Base-by-base conservation (phyloP, 2,113 vertebrate genomes). In the Phylloscopus trochiloides region DNA sequence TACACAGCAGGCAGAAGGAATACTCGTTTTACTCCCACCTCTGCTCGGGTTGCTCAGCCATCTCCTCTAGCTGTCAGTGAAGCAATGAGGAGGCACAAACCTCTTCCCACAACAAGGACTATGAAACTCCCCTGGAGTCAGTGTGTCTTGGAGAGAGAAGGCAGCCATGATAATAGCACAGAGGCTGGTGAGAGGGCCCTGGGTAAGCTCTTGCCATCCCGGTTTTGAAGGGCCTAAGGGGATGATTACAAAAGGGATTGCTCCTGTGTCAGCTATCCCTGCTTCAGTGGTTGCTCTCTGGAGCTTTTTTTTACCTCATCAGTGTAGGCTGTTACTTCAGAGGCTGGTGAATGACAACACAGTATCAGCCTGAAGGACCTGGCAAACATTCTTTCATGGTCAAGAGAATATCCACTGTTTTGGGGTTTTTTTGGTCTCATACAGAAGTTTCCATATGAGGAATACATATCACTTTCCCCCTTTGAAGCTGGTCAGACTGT, bases 81-180 rank as follows among this genome's bases (percentile, higher is more conserved):
- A 73, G 96, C 91, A 92, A 74, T 36, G 88, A 87, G 89, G 67
- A 91, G 79, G 68, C 47, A 90, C 31, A 88, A 86, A 24, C 40
- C 43, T 88, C 72, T 81, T 67, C 72, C 96, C 96, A 96, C 95
- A 96, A 95, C 86, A 95, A 94, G 95, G 88, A 71, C 51, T 40
- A 71, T 51, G 66, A 91, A 95, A 94, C 51, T 93, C 91, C 4
- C 0, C 92, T 91, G 95, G 95, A 97, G 95, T 38, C 95, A 19
- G 92, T 3, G 68, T 94, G 96, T 97, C 96, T 95, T 97, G 79
- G 59, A 40, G 67, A 77, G 79, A 88, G 75, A 13, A 95, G 43
- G 75, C 79, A 94, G 91, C 88, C 71, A 15, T 55, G 88, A 86
- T 77, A 92, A 63, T 32, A 95, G 68, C 25, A 8, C 20, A 58